Conservation (phyloP, 92 coral and sea anemone genomes). For the Blastomussa wellsi region DNA sequence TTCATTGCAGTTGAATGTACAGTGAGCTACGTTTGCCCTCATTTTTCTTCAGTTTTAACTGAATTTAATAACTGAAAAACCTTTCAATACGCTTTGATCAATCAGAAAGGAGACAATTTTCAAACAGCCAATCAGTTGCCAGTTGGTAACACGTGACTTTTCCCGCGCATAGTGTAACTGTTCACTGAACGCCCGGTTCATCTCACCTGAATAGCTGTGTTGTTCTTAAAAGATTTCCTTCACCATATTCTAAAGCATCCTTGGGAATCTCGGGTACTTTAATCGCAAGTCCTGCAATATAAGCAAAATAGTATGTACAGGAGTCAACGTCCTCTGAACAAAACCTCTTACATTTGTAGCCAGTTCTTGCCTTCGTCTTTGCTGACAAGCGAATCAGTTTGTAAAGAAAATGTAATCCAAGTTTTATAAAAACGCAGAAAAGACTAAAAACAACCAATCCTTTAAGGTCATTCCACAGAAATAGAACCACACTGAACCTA, state of each 20-base stretch:
- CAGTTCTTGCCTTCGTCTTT: background rate
- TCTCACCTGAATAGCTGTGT: slow-evolving; percentile 66
- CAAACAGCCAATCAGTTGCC: background rate
- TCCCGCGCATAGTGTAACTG: slow-evolving; percentile 6
- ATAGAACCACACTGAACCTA: too few relatives aligned
- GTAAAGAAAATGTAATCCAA: background rate
- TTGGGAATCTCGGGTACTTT: slow-evolving; percentile 77
- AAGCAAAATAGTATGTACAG: background rate
- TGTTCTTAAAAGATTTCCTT: slow-evolving; percentile 40
- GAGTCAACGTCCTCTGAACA: background rate
- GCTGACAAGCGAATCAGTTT: background rate
- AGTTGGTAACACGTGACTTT: background rate
- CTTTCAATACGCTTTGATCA: background rate
- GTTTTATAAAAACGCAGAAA: too few relatives aligned
- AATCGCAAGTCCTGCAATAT: slow-evolving; percentile 58
- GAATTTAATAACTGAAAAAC: background rate
- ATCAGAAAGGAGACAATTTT: background rate
- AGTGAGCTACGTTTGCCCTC: background rate
- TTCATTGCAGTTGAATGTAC: background rate
- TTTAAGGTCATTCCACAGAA: too few relatives aligned
- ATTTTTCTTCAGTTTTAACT: background rate
- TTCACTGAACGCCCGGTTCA: background rate
- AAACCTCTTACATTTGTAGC: background rate
- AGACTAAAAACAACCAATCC: too few relatives aligned
- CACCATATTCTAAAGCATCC: slow-evolving; percentile 77